Evolutionary conservation across 2,113 vertebrate species (phyloP).

Genomic region (Petroica traversi): DNA sequence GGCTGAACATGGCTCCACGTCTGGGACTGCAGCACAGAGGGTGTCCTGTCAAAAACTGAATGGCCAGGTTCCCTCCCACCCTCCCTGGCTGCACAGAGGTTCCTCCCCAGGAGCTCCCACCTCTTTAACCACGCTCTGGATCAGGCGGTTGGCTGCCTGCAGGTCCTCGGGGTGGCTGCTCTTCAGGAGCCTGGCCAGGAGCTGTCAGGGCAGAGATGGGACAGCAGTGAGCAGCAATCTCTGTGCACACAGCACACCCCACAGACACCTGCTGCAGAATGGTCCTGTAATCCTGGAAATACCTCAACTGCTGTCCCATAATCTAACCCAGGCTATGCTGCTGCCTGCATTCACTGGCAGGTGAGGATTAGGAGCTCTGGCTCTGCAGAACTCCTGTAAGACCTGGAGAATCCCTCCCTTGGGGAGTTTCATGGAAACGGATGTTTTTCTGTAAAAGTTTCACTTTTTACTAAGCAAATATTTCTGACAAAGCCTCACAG

Average conservation of each 20-base stretch:
- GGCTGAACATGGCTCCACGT: neutral
- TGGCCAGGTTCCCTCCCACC: neutral
- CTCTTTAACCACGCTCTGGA: slow-evolving; percentile 87
- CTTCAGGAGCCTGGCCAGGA: slow-evolving; percentile 82
- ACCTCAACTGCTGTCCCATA: rapidly evolving
- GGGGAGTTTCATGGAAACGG: neutral
- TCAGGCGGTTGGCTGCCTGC: slow-evolving; percentile 87
- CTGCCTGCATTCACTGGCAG: neutral
- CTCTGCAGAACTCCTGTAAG: neutral
- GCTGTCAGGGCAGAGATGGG: slow-evolving; percentile 55
- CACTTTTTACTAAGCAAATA: neutral
- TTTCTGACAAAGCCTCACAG: neutral
- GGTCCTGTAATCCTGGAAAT: neutral
- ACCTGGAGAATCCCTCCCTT: neutral
- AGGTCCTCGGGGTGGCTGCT: slow-evolving; percentile 85
- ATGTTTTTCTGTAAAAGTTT: neutral
- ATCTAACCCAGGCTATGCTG: neutral
- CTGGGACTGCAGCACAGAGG: neutral
- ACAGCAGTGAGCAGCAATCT: neutral
- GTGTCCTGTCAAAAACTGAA: neutral
- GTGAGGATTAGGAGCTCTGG: neutral
- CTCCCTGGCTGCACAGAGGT: neutral
- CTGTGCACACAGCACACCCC: rapidly evolving
- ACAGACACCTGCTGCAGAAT: rapidly evolving
- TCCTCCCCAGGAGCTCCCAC: neutral